Conservation (phyloP, 2,888 invertebrate species). For the Lasius platythorax region DNA sequence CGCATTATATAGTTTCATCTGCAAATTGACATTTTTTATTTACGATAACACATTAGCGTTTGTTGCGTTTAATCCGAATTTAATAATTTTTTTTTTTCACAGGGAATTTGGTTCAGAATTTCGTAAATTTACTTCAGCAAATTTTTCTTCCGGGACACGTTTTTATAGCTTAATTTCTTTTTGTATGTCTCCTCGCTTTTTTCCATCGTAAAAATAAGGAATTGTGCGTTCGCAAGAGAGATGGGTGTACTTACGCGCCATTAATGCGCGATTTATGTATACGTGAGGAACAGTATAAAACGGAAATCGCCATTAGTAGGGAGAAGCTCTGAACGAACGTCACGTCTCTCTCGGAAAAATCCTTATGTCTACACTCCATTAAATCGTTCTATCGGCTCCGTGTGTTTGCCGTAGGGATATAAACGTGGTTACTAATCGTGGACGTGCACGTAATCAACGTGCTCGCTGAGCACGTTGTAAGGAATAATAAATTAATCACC, state of each 20-base stretch:
- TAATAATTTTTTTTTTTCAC: background rate
- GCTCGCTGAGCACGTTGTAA: conserved; percentile 50
- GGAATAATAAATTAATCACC: conserved; percentile 74
- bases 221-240: background rate
- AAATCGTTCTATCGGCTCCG: conserved; percentile 43
- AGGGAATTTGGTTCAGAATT: background rate
- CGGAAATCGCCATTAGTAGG: conserved; percentile 38
- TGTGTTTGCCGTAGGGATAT: conserved; percentile 51
- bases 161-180: background rate
- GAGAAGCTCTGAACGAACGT: conserved; percentile 27
- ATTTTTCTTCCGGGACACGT: background rate
- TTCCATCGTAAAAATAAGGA: background rate
- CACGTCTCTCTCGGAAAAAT: conserved; percentile 54
- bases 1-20: background rate
- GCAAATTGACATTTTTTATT: conserved; percentile 22
- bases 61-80: background rate
- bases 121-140: background rate
- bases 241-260: background rate
- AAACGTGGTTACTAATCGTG: conserved; percentile 63
- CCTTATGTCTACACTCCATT: conserved; percentile 57
- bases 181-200: background rate
- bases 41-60: background rate
- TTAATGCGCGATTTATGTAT: conserved; percentile 40
- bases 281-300: conserved; percentile 51
- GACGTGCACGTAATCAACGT: conserved; percentile 64